phyloP scores from a whole-genome alignment of 2,113 vertebrate genomes.

The Tiliqua scincoides region DNA sequence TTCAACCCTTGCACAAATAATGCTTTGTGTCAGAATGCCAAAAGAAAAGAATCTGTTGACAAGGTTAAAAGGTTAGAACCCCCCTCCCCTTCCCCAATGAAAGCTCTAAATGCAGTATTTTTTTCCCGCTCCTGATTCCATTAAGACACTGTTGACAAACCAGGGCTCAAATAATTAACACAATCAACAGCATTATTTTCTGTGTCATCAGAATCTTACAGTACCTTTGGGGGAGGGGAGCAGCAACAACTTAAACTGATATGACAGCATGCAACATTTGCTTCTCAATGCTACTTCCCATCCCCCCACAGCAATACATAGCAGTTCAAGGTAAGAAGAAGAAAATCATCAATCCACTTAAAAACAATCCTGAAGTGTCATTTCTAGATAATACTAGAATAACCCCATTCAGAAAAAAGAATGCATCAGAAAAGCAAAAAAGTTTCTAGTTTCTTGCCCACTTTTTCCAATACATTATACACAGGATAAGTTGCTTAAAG shows the following conservation, averaged over 20 bases:
- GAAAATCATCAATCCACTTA: conserved; percentile 63
- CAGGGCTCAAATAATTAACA: conserved; percentile 61
- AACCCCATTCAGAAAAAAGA: conserved; percentile 50
- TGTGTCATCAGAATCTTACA: conserved; percentile 45
- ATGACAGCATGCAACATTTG: conserved; percentile 76
- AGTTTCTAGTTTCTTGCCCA: conserved; percentile 40
- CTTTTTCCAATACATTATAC: conserved; percentile 48
- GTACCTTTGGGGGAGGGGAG: conserved; percentile 51
- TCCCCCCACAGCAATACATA: conserved; percentile 70
- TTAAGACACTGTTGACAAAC: conserved; percentile 66
- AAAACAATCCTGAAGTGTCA: conserved; percentile 56
- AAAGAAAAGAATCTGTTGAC: conserved; percentile 71
- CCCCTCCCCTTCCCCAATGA: not conserved
- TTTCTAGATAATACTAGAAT: conserved; percentile 55
- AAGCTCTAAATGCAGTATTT: conserved; percentile 59
- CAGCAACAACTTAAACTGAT: conserved; percentile 73
- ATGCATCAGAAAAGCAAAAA: conserved; percentile 27
- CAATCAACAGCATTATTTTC: conserved; percentile 45
- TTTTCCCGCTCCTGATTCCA: conserved; percentile 60
- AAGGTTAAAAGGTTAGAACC: conserved; percentile 79
- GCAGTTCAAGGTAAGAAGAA: conserved; percentile 57
- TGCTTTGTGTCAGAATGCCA: conserved; percentile 72
- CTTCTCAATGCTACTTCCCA: conserved; percentile 73
- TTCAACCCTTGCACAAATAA: conserved; percentile 80
- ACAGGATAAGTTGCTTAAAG: conserved; percentile 41